phyloP scores from a whole-genome alignment of 2,888 invertebrate species.

The Volucella bombylans region DNA sequence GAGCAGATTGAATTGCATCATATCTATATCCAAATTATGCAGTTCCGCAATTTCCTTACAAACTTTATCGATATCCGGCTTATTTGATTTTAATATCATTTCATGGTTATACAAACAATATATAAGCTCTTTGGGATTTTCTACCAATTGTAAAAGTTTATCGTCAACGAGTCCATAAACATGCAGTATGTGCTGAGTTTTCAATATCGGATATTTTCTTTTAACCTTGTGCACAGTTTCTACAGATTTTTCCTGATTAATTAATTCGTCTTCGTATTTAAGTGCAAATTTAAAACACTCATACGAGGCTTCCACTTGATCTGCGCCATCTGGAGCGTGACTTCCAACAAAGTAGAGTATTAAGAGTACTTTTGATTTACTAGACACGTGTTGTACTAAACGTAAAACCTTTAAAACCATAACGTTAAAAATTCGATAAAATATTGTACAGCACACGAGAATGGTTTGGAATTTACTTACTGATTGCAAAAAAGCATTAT shows the following conservation, averaged over 20 bases:
- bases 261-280: conserved; percentile 76
- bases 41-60: conserved; percentile 80
- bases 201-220: conserved; percentile 81
- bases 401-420: conserved; percentile 78
- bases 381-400: conserved; percentile 79
- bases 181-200: conserved; percentile 81
- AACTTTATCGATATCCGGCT: conserved; percentile 81
- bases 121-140: conserved; percentile 80
- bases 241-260: conserved; percentile 77
- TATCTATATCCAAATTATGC: conserved; percentile 78
- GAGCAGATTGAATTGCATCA: conserved; percentile 80
- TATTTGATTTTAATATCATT: conserved; percentile 79
- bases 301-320: conserved; percentile 82
- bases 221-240: conserved; percentile 80
- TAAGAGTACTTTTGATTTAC: conserved; percentile 79
- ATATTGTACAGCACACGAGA: too few relatives aligned
- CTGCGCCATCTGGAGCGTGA: conserved; percentile 81
- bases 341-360: conserved; percentile 81
- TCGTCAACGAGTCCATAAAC: conserved; percentile 81
- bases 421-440: conserved; percentile 14
- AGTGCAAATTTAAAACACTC: conserved; percentile 81
- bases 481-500: conserved; percentile 82
- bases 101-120: conserved; percentile 80
- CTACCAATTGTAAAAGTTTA: conserved; percentile 79
- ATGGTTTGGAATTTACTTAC: conserved; percentile 71